Evolutionary conservation across 2,888 invertebrate species (phyloP), one percentile per base, ranked within the genome.

Genomic region (Alcis repandata): DNA sequence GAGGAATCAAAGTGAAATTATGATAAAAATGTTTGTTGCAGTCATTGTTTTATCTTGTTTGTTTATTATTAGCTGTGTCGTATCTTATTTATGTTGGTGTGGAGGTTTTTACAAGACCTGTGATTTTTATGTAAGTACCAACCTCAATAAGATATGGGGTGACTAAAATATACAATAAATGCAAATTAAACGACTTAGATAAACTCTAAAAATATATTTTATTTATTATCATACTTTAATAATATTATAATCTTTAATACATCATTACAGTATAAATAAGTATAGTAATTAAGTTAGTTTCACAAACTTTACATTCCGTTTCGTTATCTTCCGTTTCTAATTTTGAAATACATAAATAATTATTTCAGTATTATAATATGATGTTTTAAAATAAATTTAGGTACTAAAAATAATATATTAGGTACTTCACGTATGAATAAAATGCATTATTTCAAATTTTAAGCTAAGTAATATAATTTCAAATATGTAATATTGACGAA

Each of bases 131-230:
- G n/a, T n/a, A 40, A 40, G 36, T 13, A 13, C 36, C 11, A 13
- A n/a, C n/a, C n/a, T n/a, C n/a, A n/a, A n/a, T n/a, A n/a, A n/a
- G n/a, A 27, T 27, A 4, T 27, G 27, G 27, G 27, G 6, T 27
- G 27, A 2, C 2, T 27, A 27, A 4, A 27, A n/a, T n/a, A 38
- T n/a, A n/a, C 10, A 38, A 2, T 13, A 13, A 38, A n/a, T 43
- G 17, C 10, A 33, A 56, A 62, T 53, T 1, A 57, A 62, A 57
- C 49, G 2, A 53, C 22, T 22, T 3, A 11, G 4, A 11, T 19
- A 11, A 62, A 56, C 45, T 51, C 57, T 57, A 66, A 68, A 68
- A 68, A 68, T 68, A 68, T 64, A 64, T 64, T 68, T 63, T 48
- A 17, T 63, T 63, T 17, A 57, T 58, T 61, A 56, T 32, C 45